A percentile compares a stretch with the other conserved stretches of the same genome.
phyloP scores from a whole-genome alignment of 2,113 vertebrate genomes.

The Pelobates fuscus region DNA sequence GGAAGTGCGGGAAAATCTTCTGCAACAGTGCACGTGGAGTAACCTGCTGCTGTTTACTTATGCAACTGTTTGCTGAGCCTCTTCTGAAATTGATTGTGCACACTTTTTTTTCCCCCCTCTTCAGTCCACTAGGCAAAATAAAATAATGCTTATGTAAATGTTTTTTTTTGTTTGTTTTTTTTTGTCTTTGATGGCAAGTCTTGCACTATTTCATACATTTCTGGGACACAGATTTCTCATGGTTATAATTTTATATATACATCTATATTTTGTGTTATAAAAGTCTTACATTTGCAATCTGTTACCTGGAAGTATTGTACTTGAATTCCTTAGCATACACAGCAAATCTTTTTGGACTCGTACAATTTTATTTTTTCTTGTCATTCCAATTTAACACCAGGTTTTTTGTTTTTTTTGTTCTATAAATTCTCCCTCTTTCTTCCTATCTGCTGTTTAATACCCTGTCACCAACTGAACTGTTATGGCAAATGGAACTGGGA shows the following conservation, averaged over 20 bases:
- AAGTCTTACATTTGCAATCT: slow-evolving; percentile 64
- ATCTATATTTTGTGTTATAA: slow-evolving; percentile 55
- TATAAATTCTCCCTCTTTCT: slow-evolving; percentile 24
- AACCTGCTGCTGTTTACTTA: slow-evolving; percentile 55
- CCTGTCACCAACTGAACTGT: slow-evolving; percentile 53
- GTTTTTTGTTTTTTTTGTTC: slow-evolving; percentile 56
- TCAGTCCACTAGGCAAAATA: slow-evolving; percentile 52
- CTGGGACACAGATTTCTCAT: slow-evolving; percentile 70
- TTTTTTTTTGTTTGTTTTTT: slow-evolving; percentile 3
- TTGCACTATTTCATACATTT: slow-evolving; percentile 85
- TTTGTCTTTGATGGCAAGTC: slow-evolving; percentile 79
- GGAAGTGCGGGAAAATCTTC: slow-evolving; percentile 60
- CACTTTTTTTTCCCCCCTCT: too few relatives aligned
- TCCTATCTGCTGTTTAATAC: slow-evolving; percentile 9
- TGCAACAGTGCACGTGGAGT: slow-evolving; percentile 55
- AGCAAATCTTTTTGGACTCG: slow-evolving; percentile 53
- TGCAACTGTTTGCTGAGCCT: slow-evolving; percentile 51
- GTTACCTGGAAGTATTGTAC: slow-evolving; percentile 69
- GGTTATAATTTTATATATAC: slow-evolving; percentile 55
- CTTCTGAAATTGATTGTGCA: slow-evolving; percentile 58
- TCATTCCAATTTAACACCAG: slow-evolving; percentile 54
- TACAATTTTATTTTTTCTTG: slow-evolving; percentile 50
- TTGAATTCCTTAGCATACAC: slow-evolving; percentile 67
- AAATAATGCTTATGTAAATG: slow-evolving; percentile 55
- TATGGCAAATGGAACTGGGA: slow-evolving; percentile 61